Base-by-base conservation (phyloP, 1,140 invertebrate species). In the Aphelinus certus region DNA sequence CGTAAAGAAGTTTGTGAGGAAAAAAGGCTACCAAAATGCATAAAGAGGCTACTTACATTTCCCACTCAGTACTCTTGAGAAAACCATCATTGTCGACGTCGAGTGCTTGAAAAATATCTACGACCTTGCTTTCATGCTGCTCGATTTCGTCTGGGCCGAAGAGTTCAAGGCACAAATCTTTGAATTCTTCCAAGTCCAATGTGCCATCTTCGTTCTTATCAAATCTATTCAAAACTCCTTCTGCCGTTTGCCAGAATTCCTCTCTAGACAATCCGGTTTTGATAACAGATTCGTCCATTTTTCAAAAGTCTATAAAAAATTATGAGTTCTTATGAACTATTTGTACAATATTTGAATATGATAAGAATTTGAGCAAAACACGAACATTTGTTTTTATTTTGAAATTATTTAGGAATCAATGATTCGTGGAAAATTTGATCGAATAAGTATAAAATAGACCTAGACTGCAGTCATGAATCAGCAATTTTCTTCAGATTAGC, bases 31-130 rank as follows among this genome's bases (percentile, higher is more conserved):
- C 26, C 26, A 26, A 26, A 58, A 5, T 61, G 3, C 3, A 45
- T 61, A 5, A 61, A 26, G 26, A 26, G 26, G 26, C 9, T 55
- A 65, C 66, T 51, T 78, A 88, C 80, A 75, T 85, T 4, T 61
- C 58, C 78, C 92, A 91, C 81, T 93, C 92, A 69, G 89, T 84
- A 43, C 84, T 83, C 76, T 90, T 89, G 49, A 94, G 88, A 56
- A 83, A 79, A 1, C 88, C 90, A 83, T 93, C 91, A 77, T 67
- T 57, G 68, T 92, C 88, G 2, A 70, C 73, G 79, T 92, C 90
- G 73, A 92, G 90, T 26, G 89, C 85, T 66, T 85, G 71, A 72
- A 92, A 91, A 58, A 91, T 87, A 51, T 90, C 89, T 71, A 84
- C 78, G 55, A 91, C 77, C 69, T 85, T 86, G n/a, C 84, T 80